Evolutionary conservation across 2,113 vertebrate species (phyloP).

Genomic region (Pandion haliaetus): DNA sequence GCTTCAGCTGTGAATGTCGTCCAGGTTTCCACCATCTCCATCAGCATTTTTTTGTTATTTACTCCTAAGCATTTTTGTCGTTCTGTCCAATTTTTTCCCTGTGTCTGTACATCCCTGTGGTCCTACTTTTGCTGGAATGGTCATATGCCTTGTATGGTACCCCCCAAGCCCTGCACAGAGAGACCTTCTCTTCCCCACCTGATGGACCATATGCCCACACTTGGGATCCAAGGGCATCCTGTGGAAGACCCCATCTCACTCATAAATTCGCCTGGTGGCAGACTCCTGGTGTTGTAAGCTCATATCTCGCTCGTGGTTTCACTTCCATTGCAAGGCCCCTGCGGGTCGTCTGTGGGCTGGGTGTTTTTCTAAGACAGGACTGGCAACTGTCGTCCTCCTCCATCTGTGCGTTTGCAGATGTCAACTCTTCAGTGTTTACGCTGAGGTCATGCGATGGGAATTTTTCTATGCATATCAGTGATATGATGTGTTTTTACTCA

Average conservation of each 20-base stretch:
- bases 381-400: not conserved
- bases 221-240: not conserved
- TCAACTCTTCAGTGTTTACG: not conserved
- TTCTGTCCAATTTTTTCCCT: not conserved
- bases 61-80: not conserved
- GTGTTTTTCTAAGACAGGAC: conserved; percentile 1
- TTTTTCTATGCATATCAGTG: not conserved
- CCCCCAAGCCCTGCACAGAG: accelerated
- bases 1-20: not conserved
- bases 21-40: not conserved
- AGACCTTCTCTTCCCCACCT: not conserved
- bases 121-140: not conserved
- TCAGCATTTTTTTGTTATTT: not conserved
- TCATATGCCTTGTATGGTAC: not conserved
- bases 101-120: not conserved
- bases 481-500: not conserved
- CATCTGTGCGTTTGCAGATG: not conserved
- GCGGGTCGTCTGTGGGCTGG: not conserved
- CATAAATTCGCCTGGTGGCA: not conserved
- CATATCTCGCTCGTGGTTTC: not conserved
- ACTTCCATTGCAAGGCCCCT: not conserved
- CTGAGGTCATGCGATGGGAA: not conserved
- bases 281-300: not conserved
- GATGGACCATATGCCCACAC: accelerated
- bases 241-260: not conserved